A percentile compares a stretch with the other conserved stretches of the same genome.
Conservation (phyloP, 2,797 vertebrate species). For the Takifugu ocellatus region DNA sequence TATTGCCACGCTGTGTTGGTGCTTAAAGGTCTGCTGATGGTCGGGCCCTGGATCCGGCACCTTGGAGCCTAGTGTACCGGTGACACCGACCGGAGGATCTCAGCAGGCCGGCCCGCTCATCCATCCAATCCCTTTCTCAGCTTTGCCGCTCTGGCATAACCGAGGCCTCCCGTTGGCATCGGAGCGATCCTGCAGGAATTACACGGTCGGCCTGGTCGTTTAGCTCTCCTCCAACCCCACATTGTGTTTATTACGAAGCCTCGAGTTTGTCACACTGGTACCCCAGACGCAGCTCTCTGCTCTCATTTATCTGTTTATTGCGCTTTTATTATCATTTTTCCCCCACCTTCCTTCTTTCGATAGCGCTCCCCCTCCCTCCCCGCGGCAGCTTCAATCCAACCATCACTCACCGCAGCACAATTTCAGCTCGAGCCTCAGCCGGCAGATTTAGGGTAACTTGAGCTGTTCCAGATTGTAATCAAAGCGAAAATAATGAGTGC, state of each 20-base stretch:
- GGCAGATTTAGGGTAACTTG: slow-evolving; percentile 70
- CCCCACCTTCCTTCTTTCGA: background rate
- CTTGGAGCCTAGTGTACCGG: slow-evolving; percentile 49
- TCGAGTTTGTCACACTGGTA: slow-evolving; percentile 42
- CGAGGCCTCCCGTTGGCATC: slow-evolving; percentile 59
- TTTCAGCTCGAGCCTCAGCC: slow-evolving; percentile 69
- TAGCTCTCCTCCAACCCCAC: slow-evolving; percentile 46
- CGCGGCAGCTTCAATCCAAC: slow-evolving; percentile 67
- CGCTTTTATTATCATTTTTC: slow-evolving; percentile 10
- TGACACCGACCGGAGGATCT: slow-evolving; percentile 54
- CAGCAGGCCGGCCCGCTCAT: slow-evolving; percentile 35
- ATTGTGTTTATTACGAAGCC: slow-evolving; percentile 35
- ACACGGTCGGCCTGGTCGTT: slow-evolving; percentile 59
- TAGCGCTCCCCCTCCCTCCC: slow-evolving; percentile 14
- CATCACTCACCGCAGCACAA: slow-evolving; percentile 78
- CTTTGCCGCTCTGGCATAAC: slow-evolving; percentile 58
- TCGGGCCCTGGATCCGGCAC: slow-evolving; percentile 60
- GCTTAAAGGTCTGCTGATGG: slow-evolving; percentile 58
- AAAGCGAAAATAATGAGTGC: slow-evolving; percentile 75
- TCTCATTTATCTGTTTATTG: slow-evolving; percentile 31
- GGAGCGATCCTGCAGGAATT: slow-evolving; percentile 61
- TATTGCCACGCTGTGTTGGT: slow-evolving; percentile 21
- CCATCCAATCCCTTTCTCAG: slow-evolving; percentile 45
- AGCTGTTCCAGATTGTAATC: slow-evolving; percentile 77
- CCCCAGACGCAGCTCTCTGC: slow-evolving; percentile 37